Evolutionary conservation across 53 echinoderm and acorn worm species (phyloP), one percentile per base, ranked within the genome.

Genomic region (Actinopyga echinites): DNA sequence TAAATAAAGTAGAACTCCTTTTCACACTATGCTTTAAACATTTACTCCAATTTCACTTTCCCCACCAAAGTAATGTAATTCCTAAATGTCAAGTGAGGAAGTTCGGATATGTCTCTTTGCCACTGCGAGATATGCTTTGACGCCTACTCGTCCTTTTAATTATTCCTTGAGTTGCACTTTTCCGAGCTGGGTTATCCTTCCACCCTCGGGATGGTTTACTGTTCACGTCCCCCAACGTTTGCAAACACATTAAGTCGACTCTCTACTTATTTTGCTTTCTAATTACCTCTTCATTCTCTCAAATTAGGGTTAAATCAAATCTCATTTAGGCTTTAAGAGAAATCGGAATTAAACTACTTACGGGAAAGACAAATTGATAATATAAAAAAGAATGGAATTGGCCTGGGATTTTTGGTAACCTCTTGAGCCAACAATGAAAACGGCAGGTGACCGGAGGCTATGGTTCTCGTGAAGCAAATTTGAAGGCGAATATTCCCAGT

Each of bases 251-350:
- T 80, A 80, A 45, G 22, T 37, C 37, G 60, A 80, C 60, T 38
- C 63, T 62, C 60, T 80, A 37, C 36, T 62, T 80, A 45, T 80
- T 80, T 80, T 80, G 38, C 63, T 80, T 80, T 80, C 81, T 80
- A 80, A 80, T 80, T 80, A 80, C 61, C 40, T 59, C 81, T 59
- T 25, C 60, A 42, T 60, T 62, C 62, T 22, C n/a, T 35, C 81
- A 80, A 80, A 80, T 80, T 80, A 80, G 60, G 60, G 81, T 62
- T 61, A 42, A 80, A 80, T 80, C 61, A 80, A 62, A 80, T 62
- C 63, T 62, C 81, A 80, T 80, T 80, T 80, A 80, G 63, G 63
- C 63, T 38, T 57, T 34, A 80, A 80, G 81, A 80, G 81, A 62
- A 59, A 62, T 20, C 24, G 62, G 81, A 80, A 80, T 80, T 80